These are phyloP conservation scores for Spisula solida DNA, from an alignment of 2,888 invertebrate species.

Conservation along the genomic window DNA sequence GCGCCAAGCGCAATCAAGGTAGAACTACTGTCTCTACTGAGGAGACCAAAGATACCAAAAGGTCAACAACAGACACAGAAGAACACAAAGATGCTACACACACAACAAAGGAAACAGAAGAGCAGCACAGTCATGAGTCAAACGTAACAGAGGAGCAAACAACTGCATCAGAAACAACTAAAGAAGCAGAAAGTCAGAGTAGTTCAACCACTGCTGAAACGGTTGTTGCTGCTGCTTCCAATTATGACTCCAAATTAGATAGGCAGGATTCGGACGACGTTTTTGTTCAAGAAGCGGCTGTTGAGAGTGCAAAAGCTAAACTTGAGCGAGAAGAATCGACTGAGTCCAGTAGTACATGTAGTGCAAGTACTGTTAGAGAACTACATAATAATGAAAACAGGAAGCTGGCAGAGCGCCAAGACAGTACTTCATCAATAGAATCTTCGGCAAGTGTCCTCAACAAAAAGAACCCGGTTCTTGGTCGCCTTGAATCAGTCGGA, in stretches of 20 bases:
- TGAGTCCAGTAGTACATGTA: slow-evolving; percentile 61
- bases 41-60: neutral
- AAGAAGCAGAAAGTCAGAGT: too few relatives aligned
- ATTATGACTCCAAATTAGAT: neutral
- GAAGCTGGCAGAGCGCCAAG: slow-evolving; percentile 27
- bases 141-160: slow-evolving; percentile 1
- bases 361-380: slow-evolving; percentile 63
- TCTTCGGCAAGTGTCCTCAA: slow-evolving; percentile 55
- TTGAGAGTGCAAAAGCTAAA: neutral
- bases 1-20: slow-evolving; percentile 35
- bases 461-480: slow-evolving; percentile 25
- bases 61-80: neutral
- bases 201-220: neutral
- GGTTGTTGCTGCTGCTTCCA: neutral
- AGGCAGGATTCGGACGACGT: slow-evolving; percentile 19
- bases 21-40: neutral
- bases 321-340: slow-evolving; percentile 53
- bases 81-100: neutral
- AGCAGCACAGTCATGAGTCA: neutral
- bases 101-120: neutral
- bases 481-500: slow-evolving; percentile 31
- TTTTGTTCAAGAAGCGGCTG: slow-evolving; percentile 10
- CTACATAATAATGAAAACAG: neutral
- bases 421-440: slow-evolving; percentile 55
- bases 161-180: neutral